A percentile compares a stretch with the other conserved stretches of the same genome.
phyloP scores from a whole-genome alignment of 2,888 invertebrate species.

The Agrilus cyanescens region DNA sequence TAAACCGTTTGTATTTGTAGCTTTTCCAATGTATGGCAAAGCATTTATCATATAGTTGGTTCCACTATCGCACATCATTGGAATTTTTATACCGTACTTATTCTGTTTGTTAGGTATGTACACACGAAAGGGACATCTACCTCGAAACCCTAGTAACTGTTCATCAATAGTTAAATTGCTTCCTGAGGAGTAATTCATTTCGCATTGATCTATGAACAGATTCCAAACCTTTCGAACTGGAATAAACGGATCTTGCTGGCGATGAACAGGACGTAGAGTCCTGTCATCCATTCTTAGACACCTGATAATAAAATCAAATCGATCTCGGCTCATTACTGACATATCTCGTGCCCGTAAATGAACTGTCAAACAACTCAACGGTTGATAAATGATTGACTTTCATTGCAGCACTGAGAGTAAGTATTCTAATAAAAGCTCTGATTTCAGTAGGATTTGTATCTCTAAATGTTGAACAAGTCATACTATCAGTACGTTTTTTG shows the following conservation, averaged over 20 bases:
- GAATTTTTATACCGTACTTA: constrained; percentile 25
- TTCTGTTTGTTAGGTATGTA: constrained; percentile 24
- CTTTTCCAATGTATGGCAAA: constrained; percentile 22
- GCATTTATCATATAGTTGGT: constrained; percentile 23
- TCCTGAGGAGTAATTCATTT: constrained; percentile 14
- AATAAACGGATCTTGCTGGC: constrained; percentile 13
- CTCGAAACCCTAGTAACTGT: constrained; percentile 20
- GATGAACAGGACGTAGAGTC: constrained; percentile 14
- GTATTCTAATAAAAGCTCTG: too few species aligned
- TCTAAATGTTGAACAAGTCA: too few species aligned
- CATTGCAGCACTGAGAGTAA: too few species aligned
- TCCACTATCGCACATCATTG: constrained; percentile 21
- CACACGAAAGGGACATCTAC: constrained; percentile 20
- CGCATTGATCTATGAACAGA: constrained; percentile 15
- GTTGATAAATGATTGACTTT: too few species aligned
- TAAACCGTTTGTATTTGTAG: constrained; percentile 18
- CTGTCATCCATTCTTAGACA: constrained; percentile 19
- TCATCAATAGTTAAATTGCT: constrained; percentile 20
- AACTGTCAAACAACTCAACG: too few species aligned
- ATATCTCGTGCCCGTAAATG: too few species aligned
- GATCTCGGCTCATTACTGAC: constrained; percentile 18
- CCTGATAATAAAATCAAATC: constrained; percentile 16
- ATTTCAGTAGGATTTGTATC: too few species aligned
- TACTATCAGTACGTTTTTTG: too few species aligned
- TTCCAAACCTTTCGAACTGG: constrained; percentile 15